These are phyloP conservation scores for Sesamia nonagrioides DNA, from an alignment of 1,140 invertebrate species.

Conservation along the genomic window DNA sequence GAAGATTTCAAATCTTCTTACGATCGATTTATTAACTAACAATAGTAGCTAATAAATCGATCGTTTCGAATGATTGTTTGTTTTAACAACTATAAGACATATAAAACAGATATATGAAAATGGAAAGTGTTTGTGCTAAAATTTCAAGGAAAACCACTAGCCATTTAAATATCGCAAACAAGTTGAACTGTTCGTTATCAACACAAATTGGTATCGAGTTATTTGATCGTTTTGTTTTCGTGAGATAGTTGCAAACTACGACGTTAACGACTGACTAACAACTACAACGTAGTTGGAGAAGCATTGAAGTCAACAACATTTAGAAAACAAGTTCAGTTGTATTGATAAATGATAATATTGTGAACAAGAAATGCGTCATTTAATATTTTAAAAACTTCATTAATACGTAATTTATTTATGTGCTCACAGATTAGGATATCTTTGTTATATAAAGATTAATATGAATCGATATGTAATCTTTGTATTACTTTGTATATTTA, in stretches of 20 bases:
- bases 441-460: constrained; percentile 31
- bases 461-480: constrained; percentile 9
- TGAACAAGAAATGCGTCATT: constrained; percentile 30
- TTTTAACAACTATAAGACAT: too few species aligned
- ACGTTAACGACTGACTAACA: neutral
- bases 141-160: constrained; percentile 10
- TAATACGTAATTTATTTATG: constrained; percentile 22
- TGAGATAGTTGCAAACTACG: constrained; percentile 12
- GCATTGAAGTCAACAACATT: constrained; percentile 13
- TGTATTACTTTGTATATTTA: neutral
- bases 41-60: too few species aligned
- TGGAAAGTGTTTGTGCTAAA: neutral
- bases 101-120: too few species aligned
- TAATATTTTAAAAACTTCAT: constrained; percentile 32
- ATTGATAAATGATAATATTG: constrained; percentile 11
- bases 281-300: neutral
- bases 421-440: constrained; percentile 25
- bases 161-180: neutral
- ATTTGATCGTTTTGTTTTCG: constrained; percentile 26
- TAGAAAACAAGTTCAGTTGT: neutral
- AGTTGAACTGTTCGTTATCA: too few species aligned
- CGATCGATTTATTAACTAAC: too few species aligned
- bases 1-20: too few species aligned
- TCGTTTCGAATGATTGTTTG: too few species aligned
- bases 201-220: neutral